Evolutionary conservation across 2,797 vertebrate genomes (phyloP).

Genomic region (Enteromius afrohamiltoni): DNA sequence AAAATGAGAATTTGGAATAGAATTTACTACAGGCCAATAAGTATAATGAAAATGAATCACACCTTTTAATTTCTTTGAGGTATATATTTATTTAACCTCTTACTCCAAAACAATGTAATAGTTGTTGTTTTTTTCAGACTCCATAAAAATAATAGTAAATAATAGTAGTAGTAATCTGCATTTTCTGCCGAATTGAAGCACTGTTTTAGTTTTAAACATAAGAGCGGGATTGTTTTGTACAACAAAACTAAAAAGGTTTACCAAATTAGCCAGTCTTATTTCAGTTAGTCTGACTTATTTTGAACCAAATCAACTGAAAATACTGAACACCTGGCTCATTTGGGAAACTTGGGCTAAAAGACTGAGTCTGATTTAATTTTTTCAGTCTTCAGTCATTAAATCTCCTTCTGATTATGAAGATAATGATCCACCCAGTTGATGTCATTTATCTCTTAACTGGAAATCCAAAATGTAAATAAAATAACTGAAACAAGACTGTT

Average conservation of each 20-base stretch:
- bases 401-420: background rate
- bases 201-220: too few relatives aligned
- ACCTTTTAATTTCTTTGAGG: background rate
- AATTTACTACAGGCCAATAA: too few relatives aligned
- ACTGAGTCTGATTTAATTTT: background rate
- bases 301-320: too few relatives aligned
- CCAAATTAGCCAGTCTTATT: too few relatives aligned
- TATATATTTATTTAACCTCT: background rate
- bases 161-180: background rate
- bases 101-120: background rate
- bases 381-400: background rate
- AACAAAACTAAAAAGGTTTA: too few relatives aligned
- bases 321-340: too few relatives aligned
- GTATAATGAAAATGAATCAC: background rate
- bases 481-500: background rate
- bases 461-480: background rate
- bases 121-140: background rate
- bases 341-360: background rate
- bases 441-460: conserved; percentile 8
- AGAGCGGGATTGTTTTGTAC: too few relatives aligned
- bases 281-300: too few relatives aligned
- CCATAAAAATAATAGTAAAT: background rate
- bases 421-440: conserved; percentile 4
- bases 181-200: too few relatives aligned
- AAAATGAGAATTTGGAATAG: background rate